Evolutionary conservation across 2,888 invertebrate genomes (phyloP).

Genomic region (Clepsis dumicolana): DNA sequence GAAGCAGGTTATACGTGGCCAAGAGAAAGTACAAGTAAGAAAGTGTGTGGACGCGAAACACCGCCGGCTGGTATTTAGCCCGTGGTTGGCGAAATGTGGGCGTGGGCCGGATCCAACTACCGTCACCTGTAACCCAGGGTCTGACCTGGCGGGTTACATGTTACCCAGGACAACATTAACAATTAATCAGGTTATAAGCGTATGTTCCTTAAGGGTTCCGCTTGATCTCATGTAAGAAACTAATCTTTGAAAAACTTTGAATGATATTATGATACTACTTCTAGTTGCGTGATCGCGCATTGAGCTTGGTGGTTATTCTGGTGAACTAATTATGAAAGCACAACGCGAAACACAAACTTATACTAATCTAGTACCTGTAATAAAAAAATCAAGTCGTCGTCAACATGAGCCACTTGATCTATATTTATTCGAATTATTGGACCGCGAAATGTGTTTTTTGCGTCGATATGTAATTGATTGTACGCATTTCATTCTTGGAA

Average conservation of each 20-base stretch:
- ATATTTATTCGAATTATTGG: not conserved
- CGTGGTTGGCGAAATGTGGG: constrained; percentile 59
- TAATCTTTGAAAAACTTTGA: not conserved
- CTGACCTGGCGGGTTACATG: not conserved
- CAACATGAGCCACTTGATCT: not conserved
- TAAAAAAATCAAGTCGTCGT: not conserved
- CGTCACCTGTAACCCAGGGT: constrained; percentile 1
- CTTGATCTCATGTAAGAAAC: not conserved
- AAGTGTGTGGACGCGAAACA: constrained; percentile 71
- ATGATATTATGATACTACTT: too few relatives aligned
- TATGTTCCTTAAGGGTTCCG: not conserved
- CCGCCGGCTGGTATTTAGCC: constrained; percentile 26
- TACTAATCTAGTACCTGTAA: too few relatives aligned
- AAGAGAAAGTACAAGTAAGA: constrained; percentile 78
- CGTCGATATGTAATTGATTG: constrained; percentile 18
- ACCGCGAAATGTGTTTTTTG: constrained; percentile 16
- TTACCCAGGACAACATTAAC: not conserved
- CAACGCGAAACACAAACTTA: not conserved
- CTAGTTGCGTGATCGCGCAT: too few relatives aligned
- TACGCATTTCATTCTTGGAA: constrained; percentile 17
- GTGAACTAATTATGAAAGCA: not conserved
- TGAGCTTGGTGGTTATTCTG: not conserved
- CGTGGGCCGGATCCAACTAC: constrained; percentile 48
- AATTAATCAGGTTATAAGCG: not conserved
- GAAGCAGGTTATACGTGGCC: constrained; percentile 48